phyloP scores from a whole-genome alignment of 1,140 invertebrate species.

The Chironomus striatipennis region DNA sequence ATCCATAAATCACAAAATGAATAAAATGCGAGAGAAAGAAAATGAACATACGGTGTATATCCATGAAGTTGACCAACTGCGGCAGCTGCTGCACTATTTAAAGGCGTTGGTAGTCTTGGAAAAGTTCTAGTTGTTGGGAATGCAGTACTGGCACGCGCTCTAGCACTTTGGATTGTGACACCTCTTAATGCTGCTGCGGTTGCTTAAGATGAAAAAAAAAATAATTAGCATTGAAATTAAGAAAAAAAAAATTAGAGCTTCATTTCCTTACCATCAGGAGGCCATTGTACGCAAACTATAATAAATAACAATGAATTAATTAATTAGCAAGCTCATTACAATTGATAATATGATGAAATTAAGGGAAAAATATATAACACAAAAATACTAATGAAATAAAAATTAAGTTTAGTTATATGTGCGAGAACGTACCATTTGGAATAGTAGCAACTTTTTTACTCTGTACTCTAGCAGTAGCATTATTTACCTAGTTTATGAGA shows the following conservation, averaged over 20 bases:
- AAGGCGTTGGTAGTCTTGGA: conserved; percentile 50
- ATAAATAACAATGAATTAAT: conserved; percentile 40
- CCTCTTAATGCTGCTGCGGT: conserved; percentile 59
- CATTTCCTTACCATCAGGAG: conserved; percentile 57
- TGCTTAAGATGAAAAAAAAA: conserved; percentile 20
- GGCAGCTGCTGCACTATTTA: conserved; percentile 51
- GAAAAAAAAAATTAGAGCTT: background rate
- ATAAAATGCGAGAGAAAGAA: no score
- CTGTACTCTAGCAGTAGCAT: conserved; percentile 94
- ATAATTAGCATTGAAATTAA: background rate
- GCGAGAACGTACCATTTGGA: conserved; percentile 74
- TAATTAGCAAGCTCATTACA: conserved; percentile 28
- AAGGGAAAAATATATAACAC: background rate
- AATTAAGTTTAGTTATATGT: conserved; percentile 8
- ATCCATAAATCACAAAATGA: no score
- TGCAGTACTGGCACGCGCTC: conserved; percentile 44
- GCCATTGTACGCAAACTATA: conserved; percentile 81
- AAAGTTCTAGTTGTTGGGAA: conserved; percentile 45
- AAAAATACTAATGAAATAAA: background rate
- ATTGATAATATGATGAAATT: background rate
- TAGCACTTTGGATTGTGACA: conserved; percentile 57
- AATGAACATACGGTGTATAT: conserved; percentile 69
- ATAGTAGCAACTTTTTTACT: conserved; percentile 92
- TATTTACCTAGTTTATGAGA: conserved; percentile 74
- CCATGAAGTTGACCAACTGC: conserved; percentile 57